Base-by-base conservation (phyloP, 2,888 invertebrate species). In the Falcaria lacertinaria region DNA sequence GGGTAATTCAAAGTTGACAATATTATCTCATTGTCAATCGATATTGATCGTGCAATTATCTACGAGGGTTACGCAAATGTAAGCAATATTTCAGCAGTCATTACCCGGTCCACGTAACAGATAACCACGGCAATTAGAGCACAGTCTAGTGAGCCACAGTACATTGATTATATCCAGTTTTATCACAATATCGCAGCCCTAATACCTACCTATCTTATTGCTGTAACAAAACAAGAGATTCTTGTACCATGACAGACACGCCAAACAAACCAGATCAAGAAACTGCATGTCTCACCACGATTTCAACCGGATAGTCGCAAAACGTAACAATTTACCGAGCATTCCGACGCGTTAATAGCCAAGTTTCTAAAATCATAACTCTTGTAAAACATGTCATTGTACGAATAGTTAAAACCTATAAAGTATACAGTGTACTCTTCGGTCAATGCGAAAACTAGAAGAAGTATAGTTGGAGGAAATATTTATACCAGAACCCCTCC, bases 101-200 rank as follows among this genome's bases (percentile, higher is more conserved):
- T 75, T 74, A 75, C 74, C 71, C 76, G 73, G 74, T 69, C 65
- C 66, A 70, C 72, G 68, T 75, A 76, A 77, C 77, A 78, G 70
- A 80, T 72, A 77, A 68, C 73, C 74, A 68, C 69, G 67, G 78
- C 82, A 84, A 86, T 87, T 84, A 85, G 81, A 75, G 77, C 76
- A 77, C 76, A 77, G 77, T 67, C 70, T 68, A 54, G 71, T 84
- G 82, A 87, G 77, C 79, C 83, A 86, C 82, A 80, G 80, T 80
- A 82, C 87, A 75, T 73, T 74, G 81, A 83, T 87, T 85, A 85
- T 73, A 69, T 64, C 68, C 67, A 68, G 75, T 70, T 74, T 75
- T 81, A 82, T 81, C 81, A 70, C 69, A 62, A 76, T 68, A 83
- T 75, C 74, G 61, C 70, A 60, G 59, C 55, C 61, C 50, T 50